These are phyloP conservation scores for Agonopterix heracliana DNA, from an alignment of 2,888 invertebrate genomes.

Conservation along the genomic window DNA sequence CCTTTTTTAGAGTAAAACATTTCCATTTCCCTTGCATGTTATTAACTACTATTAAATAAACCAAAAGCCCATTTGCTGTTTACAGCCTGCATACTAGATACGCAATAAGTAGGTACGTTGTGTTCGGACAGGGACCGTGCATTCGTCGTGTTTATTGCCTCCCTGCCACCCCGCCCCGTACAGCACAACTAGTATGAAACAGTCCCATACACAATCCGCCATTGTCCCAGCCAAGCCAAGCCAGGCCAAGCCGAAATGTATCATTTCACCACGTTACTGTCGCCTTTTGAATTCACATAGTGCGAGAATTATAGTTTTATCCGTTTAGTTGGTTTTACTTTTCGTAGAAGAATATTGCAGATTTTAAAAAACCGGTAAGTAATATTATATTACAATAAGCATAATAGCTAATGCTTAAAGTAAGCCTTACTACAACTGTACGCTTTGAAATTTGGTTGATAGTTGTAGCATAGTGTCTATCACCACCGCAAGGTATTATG, in stretches of 20 bases:
- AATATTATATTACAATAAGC: too few relatives aligned
- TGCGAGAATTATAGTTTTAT: background rate
- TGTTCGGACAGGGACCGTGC: constrained; percentile 24
- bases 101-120: background rate
- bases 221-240: constrained; percentile 24
- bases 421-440: too few relatives aligned
- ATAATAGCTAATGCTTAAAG: too few relatives aligned
- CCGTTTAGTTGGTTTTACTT: background rate
- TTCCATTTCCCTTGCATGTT: too few relatives aligned
- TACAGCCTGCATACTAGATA: too few relatives aligned
- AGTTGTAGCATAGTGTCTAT: too few relatives aligned
- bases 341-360: background rate
- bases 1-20: too few relatives aligned
- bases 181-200: constrained; percentile 37
- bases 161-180: constrained; percentile 30
- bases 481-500: too few relatives aligned
- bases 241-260: constrained; percentile 26
- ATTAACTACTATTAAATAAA: too few relatives aligned
- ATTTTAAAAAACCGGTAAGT: too few relatives aligned
- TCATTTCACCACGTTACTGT: constrained; percentile 48
- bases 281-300: constrained; percentile 31
- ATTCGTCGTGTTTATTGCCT: constrained; percentile 43
- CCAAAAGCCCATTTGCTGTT: too few relatives aligned
- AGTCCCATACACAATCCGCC: constrained; percentile 31
- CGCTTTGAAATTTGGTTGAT: too few relatives aligned